Conservation (phyloP, 2,888 invertebrate species). For the Elegia similella region DNA sequence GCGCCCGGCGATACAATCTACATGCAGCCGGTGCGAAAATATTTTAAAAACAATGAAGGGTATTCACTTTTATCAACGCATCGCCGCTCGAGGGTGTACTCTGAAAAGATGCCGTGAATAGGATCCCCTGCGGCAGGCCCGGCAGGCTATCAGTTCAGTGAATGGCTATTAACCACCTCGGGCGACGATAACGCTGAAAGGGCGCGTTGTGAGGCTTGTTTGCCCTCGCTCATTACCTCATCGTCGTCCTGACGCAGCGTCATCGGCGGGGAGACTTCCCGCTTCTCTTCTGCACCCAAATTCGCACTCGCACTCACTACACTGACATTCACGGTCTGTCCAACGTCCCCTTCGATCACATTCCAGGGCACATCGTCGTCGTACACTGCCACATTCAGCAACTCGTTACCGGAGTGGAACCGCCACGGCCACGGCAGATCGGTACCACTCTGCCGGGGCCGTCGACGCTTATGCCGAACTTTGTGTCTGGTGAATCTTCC, state of each 20-base stretch:
- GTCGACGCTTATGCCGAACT: conserved; percentile 73
- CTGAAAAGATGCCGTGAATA: conserved; percentile 67
- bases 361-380: conserved; percentile 79
- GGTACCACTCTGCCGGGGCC: conserved; percentile 61
- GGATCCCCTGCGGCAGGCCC: conserved; percentile 58
- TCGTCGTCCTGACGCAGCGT: conserved; percentile 65
- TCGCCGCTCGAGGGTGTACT: conserved; percentile 62
- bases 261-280: conserved; percentile 69
- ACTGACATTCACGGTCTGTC: conserved; percentile 57
- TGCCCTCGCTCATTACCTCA: conserved; percentile 68
- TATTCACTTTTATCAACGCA: conserved; percentile 76
- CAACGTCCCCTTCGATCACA: conserved; percentile 58
- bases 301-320: conserved; percentile 75
- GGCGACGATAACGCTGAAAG: conserved; percentile 75
- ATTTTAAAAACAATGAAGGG: conserved; percentile 73
- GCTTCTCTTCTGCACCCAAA: conserved; percentile 51
- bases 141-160: conserved; percentile 67
- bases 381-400: conserved; percentile 77
- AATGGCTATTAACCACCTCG: conserved; percentile 75
- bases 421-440: conserved; percentile 79
- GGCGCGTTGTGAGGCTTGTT: conserved; percentile 55
- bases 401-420: conserved; percentile 75
- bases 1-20: conserved; percentile 51
- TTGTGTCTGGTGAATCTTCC: conserved; percentile 68
- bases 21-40: conserved; percentile 61